Evolutionary conservation across 2,797 vertebrate genomes (phyloP).

Genomic region (Cirrhinus mrigala): DNA sequence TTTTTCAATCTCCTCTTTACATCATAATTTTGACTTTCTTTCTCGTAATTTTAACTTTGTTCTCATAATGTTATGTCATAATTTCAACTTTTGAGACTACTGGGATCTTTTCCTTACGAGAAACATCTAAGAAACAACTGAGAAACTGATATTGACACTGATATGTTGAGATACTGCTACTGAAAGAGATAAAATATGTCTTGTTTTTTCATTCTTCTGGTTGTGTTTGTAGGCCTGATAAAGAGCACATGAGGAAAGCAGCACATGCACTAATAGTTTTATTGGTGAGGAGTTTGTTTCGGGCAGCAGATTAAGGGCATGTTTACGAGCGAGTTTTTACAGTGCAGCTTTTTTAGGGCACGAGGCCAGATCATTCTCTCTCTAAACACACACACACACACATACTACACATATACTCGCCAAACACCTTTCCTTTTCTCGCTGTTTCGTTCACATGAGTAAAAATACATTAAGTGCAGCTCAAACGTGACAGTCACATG

Average conservation of each 20-base stretch:
- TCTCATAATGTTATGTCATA: neutral
- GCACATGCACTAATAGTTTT: constrained; percentile 32
- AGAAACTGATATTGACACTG: neutral
- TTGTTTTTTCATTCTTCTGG: constrained; percentile 18
- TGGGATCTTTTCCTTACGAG: neutral
- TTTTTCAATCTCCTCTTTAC: neutral
- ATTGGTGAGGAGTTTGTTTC: constrained; percentile 23
- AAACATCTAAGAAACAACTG: neutral
- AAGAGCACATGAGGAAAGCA: constrained; percentile 8
- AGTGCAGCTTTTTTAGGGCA: constrained; percentile 27
- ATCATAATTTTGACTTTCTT: neutral
- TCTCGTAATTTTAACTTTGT: neutral
- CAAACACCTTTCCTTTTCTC: constrained; percentile 45
- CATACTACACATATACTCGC: constrained; percentile 27
- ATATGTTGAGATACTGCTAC: neutral
- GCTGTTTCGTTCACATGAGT: constrained; percentile 59
- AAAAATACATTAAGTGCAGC: constrained; percentile 60
- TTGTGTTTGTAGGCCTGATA: constrained; percentile 18
- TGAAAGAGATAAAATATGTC: neutral
- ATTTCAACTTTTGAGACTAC: neutral
- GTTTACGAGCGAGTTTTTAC: constrained; percentile 29
- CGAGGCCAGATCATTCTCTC: constrained; percentile 45
- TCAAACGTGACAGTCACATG: constrained; percentile 58
- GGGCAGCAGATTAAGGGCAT: constrained; percentile 40
- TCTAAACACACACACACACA: constrained; percentile 20